Evolutionary conservation across 1,140 invertebrate species (phyloP).

Genomic region (Wiebesia pumilae): DNA sequence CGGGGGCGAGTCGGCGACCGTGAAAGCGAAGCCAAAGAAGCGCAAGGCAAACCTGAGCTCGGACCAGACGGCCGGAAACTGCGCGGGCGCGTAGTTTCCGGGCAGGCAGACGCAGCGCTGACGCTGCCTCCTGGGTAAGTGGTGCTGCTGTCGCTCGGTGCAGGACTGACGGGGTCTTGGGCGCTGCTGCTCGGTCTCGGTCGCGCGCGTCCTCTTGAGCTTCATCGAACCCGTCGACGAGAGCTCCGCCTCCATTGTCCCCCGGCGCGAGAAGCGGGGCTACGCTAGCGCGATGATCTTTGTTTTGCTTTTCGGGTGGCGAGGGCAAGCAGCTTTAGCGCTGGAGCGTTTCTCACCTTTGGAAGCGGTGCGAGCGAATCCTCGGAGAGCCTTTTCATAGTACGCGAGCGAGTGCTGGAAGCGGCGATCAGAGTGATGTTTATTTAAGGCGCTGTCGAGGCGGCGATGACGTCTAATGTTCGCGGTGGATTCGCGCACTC

Average conservation of each 20-base stretch:
- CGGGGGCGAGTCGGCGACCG: no score
- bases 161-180: not conserved
- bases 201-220: constrained; percentile 4
- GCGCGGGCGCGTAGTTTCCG: constrained; percentile 67
- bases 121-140: not conserved
- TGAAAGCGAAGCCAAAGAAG: no score
- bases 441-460: not conserved
- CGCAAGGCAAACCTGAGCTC: constrained; percentile 74
- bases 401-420: not conserved
- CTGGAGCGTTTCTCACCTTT: not conserved
- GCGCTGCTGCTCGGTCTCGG: not conserved
- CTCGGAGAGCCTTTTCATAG: constrained; percentile 20
- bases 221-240: constrained; percentile 12
- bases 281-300: constrained; percentile 9
- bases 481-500: not conserved
- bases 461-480: not conserved
- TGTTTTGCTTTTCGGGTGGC: not conserved
- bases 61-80: constrained; percentile 80
- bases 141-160: not conserved
- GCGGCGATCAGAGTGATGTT: not conserved
- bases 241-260: not conserved
- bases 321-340: not conserved
- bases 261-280: constrained; percentile 2
- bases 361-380: not conserved
- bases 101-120: constrained; percentile 64